Evolutionary conservation across 1,140 invertebrate genomes (phyloP).

Genomic region (Cephus cinctus): DNA sequence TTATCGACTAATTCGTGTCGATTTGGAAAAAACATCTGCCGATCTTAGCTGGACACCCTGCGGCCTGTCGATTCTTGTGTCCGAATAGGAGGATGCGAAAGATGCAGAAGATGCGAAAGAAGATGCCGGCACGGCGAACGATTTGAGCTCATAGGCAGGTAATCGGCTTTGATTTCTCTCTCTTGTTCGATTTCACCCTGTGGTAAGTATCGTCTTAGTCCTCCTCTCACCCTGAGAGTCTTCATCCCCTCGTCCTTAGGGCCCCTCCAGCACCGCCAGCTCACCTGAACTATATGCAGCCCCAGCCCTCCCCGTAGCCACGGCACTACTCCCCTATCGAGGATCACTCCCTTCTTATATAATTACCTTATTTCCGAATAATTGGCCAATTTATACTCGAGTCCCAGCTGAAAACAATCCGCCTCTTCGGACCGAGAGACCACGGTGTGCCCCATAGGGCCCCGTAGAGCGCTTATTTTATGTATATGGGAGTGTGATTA

Average conservation of each 20-base stretch:
- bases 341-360: constrained; percentile 57
- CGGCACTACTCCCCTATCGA: too few relatives aligned
- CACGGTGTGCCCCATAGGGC: constrained; percentile 49
- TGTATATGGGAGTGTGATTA: constrained; percentile 57
- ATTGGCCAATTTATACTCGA: constrained; percentile 58
- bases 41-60: too few relatives aligned
- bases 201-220: too few relatives aligned
- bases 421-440: constrained; percentile 33
- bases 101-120: background rate
- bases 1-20: constrained; percentile 41
- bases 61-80: too few relatives aligned
- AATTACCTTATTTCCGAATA: constrained; percentile 58
- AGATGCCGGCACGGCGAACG: constrained; percentile 22
- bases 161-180: constrained; percentile 58
- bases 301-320: too few relatives aligned
- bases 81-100: background rate
- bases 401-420: constrained; percentile 57
- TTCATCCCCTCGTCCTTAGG: too few relatives aligned
- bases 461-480: constrained; percentile 55
- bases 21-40: constrained; percentile 38
- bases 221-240: too few relatives aligned
- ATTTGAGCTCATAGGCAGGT: constrained; percentile 52
- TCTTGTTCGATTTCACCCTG: constrained; percentile 51
- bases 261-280: too few relatives aligned
- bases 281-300: too few relatives aligned